phyloP scores from a whole-genome alignment of 1,140 invertebrate genomes.

The Nephotettix cincticeps region DNA sequence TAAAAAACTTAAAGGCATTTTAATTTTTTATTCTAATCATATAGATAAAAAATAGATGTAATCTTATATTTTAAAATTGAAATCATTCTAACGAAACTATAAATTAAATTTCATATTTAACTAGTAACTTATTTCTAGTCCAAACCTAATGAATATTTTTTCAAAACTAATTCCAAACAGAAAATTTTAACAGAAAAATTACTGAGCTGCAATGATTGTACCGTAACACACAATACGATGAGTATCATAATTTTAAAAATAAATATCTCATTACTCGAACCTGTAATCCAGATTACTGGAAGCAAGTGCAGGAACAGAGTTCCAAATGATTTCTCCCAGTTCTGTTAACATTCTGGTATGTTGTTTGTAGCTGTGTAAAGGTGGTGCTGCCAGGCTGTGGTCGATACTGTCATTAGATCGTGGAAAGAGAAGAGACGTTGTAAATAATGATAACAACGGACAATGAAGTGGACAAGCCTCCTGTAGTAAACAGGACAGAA shows the following conservation, averaged over 20 bases:
- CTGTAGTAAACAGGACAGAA: background rate
- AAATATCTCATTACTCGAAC: too few relatives aligned
- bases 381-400: background rate
- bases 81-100: too few relatives aligned
- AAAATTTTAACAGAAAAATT: background rate
- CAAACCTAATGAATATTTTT: too few relatives aligned
- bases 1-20: too few relatives aligned
- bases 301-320: background rate
- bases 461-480: background rate
- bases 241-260: too few relatives aligned
- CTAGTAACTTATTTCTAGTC: too few relatives aligned
- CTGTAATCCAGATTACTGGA: background rate
- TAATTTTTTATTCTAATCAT: too few relatives aligned
- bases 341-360: background rate
- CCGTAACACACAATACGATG: too few relatives aligned
- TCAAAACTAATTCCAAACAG: background rate
- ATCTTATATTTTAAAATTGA: too few relatives aligned
- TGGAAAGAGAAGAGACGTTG: background rate
- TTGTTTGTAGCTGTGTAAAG: background rate
- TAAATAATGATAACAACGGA: background rate
- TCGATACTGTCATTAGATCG: background rate
- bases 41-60: too few relatives aligned
- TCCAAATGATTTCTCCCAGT: conserved; percentile 9
- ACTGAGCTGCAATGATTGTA: background rate
- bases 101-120: too few relatives aligned